Evolutionary conservation across 2,113 vertebrate species (phyloP).

Genomic region (Nothobranchius furzeri): DNA sequence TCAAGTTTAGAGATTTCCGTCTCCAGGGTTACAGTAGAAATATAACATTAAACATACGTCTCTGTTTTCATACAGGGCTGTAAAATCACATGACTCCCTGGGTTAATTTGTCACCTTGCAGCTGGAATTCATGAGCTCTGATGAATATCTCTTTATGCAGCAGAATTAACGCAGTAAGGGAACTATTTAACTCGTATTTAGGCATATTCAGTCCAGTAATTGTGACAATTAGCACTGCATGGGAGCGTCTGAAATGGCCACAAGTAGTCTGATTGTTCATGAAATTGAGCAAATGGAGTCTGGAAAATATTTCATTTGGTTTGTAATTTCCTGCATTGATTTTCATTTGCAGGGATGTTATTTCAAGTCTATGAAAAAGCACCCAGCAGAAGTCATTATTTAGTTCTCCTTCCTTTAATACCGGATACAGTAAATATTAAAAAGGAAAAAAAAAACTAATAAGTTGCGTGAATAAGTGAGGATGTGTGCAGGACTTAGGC

Average conservation of each 20-base stretch:
- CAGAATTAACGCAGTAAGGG: conserved; percentile 26
- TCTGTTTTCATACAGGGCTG: conserved; percentile 41
- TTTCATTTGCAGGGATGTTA: conserved; percentile 29
- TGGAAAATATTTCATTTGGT: conserved; percentile 59
- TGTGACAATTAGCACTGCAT: conserved; percentile 61
- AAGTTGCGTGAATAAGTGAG: not conserved
- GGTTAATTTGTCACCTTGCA: conserved; percentile 25
- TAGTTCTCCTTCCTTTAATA: conserved; percentile 34
- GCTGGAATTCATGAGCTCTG: conserved; percentile 46
- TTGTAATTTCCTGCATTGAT: conserved; percentile 58
- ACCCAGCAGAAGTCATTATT: conserved; percentile 19
- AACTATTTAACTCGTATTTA: conserved; percentile 39
- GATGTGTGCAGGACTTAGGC: conserved; percentile 4
- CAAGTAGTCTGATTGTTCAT: conserved; percentile 56
- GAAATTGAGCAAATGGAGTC: conserved; percentile 59
- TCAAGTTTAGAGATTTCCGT: conserved; percentile 76
- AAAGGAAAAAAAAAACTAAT: conserved; percentile 7
- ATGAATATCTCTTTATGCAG: conserved; percentile 20
- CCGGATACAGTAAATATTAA: conserved; percentile 23
- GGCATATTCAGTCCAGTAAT: conserved; percentile 37
- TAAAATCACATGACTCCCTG: conserved; percentile 39
- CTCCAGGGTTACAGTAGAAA: conserved; percentile 77
- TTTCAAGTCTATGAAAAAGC: conserved; percentile 38
- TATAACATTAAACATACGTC: conserved; percentile 62
- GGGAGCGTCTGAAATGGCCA: conserved; percentile 45